Base-by-base conservation (phyloP, 2,797 vertebrate species). In the Rhynchonycteris naso region DNA sequence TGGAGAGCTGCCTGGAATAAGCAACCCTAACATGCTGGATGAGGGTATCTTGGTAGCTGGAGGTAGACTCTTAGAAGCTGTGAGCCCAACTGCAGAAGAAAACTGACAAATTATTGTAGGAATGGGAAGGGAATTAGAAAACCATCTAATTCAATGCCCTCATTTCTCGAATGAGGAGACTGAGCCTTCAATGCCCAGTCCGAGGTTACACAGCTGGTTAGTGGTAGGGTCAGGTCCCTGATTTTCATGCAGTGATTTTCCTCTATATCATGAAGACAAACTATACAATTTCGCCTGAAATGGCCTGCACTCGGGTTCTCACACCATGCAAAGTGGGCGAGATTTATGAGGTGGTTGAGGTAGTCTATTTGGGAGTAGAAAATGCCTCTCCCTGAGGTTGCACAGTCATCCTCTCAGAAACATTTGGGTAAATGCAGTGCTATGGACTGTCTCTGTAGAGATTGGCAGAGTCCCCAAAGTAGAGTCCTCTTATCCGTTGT, bases 221-320 rank as follows among this genome's bases (percentile, higher is more conserved):
- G 71, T 33, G 30, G 30, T 71, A 26, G 28, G 59, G 38, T 82
- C 71, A 33, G 79, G 43, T 38, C 65, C 22, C 63, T 54, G 28
- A 65, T 66, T 93, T 61, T 50, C 43, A 50, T 9, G 16, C 16
- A 26, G 26, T 75, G n/a, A 11, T 91, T 96, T 93, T 63, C 15
- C 12, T 56, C 38, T 81, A n/a, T 2, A 90, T 92, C 74, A 96
- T 83, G 82, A 96, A 96, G 94, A 96, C 66, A 97, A 96, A 97
- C 54, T 76, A 76, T 38, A 78, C 78, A 83, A 59, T 92, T 96
- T 94, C 88, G 78, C 88, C 66, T 91, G 56, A 75, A 94, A 50
- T 58, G 59, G 30, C 79, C 52, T 86, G 61, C 28, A 68, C 56
- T 95, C 83, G 69, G 74, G 38, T 93, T 92, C 74, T 11, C 68